These are phyloP conservation scores for Uloborus diversus DNA, from an alignment of 1,140 invertebrate species.

Conservation along the genomic window DNA sequence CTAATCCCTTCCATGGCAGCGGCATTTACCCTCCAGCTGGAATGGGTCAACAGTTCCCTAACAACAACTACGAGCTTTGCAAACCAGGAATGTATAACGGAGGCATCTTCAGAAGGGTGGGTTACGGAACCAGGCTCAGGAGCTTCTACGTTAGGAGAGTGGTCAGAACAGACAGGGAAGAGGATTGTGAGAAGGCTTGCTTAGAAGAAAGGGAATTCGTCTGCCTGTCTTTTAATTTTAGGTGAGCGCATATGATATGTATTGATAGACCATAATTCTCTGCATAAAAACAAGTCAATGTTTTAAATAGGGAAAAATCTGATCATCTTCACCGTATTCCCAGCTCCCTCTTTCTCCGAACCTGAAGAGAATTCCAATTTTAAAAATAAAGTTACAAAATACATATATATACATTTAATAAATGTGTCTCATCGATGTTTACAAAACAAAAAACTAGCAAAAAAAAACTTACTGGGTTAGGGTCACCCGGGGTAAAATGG, in stretches of 20 bases:
- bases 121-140: constrained; percentile 76
- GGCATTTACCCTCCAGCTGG: constrained; percentile 36
- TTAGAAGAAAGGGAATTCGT: constrained; percentile 82
- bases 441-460: no score
- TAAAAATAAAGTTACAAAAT: no score
- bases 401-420: no score
- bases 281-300: no score
- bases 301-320: no score
- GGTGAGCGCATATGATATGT: constrained; percentile 43
- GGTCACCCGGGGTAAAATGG: no score
- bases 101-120: constrained; percentile 69
- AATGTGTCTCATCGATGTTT: no score
- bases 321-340: no score
- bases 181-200: constrained; percentile 84
- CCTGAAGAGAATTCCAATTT: no score
- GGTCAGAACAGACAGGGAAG: constrained; percentile 76
- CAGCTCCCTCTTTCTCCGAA: no score
- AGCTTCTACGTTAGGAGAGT: constrained; percentile 81
- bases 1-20: constrained; percentile 41
- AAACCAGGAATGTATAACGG: constrained; percentile 24
- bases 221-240: constrained; percentile 81
- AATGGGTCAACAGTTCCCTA: constrained; percentile 31
- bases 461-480: no score
- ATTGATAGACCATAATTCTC: no score
- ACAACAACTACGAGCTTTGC: constrained; percentile 50